Percentiles rank a stretch among this genome's conserved stretches.
phyloP scores from a whole-genome alignment of 2,888 invertebrate species.

The Neoascia interrupta region DNA sequence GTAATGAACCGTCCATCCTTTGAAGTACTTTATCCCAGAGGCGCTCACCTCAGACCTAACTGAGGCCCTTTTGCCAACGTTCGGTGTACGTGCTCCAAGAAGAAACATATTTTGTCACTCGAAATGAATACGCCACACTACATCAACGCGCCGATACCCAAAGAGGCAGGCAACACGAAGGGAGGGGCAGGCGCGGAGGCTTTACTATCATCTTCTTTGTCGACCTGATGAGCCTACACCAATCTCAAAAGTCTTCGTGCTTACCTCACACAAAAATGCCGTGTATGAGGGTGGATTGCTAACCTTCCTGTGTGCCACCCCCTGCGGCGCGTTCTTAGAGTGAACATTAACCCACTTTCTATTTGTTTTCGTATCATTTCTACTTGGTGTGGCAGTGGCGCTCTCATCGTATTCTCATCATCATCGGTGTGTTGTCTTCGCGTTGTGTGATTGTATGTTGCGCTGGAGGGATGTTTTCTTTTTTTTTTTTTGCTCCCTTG shows the following conservation, averaged over 20 bases:
- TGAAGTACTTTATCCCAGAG: conserved; percentile 1
- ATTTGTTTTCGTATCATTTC: conserved; percentile 61
- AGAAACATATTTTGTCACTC: conserved; percentile 51
- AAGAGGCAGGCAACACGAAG: too few species aligned
- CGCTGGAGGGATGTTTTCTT: conserved; percentile 1
- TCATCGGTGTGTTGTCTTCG: conserved; percentile 48
- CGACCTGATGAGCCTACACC: conserved; percentile 27
- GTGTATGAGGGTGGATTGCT: conserved; percentile 11
- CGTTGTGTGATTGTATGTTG: neutral
- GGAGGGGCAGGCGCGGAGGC: neutral
- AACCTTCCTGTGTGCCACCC: conserved; percentile 18
- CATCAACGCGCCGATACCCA: conserved; percentile 7
- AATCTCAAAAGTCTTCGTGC: conserved; percentile 28
- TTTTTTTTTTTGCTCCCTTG: neutral
- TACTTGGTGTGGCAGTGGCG: conserved; percentile 25
- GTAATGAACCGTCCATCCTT: conserved; percentile 30
- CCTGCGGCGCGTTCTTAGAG: conserved; percentile 17
- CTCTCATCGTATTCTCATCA: conserved; percentile 50
- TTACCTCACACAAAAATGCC: conserved; percentile 21
- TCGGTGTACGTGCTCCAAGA: conserved; percentile 17
- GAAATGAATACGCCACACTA: conserved; percentile 11
- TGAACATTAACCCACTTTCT: conserved; percentile 67
- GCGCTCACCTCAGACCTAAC: neutral
- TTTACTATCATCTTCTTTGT: neutral
- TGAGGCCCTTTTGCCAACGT: neutral